Percentiles rank a stretch among this genome's conserved stretches.
Conservation (phyloP, 2,113 vertebrate genomes). For the Gnathonemus echidnorhynchus region DNA sequence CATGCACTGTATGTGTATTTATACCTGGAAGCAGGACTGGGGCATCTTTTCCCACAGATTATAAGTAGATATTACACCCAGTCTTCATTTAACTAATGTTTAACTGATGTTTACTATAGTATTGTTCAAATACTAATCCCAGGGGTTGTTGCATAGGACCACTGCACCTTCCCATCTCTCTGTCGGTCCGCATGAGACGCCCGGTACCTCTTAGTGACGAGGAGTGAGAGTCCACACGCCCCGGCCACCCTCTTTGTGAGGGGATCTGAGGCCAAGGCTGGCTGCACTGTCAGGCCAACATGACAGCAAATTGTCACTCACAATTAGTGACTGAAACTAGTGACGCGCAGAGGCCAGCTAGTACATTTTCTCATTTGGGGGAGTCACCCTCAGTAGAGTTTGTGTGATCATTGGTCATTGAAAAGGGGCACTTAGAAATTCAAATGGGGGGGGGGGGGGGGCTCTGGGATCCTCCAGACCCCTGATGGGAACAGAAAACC, state of each 20-base stretch:
- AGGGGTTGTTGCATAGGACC: background rate
- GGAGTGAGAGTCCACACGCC: background rate
- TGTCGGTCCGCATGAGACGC: background rate
- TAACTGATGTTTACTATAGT: background rate
- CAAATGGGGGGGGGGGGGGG: too few relatives aligned
- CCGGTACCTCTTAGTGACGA: background rate
- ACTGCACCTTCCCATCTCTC: background rate
- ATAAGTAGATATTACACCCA: background rate
- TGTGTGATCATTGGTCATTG: background rate
- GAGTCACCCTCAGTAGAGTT: background rate
- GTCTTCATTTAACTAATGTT: background rate
- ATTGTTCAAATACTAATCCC: background rate
- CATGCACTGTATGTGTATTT: background rate
- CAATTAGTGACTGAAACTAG: background rate
- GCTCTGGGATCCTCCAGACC: background rate
- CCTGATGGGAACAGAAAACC: background rate
- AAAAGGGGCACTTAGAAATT: background rate
- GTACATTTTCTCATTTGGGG: background rate
- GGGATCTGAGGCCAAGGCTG: background rate
- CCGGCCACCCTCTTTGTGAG: background rate
- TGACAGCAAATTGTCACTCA: background rate
- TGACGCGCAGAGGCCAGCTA: background rate
- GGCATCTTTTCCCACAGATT: background rate
- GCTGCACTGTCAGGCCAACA: background rate
- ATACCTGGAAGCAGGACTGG: background rate